These are phyloP conservation scores for Microctonus aethiopoides DNA, from an alignment of 2,888 invertebrate species.

Conservation along the genomic window DNA sequence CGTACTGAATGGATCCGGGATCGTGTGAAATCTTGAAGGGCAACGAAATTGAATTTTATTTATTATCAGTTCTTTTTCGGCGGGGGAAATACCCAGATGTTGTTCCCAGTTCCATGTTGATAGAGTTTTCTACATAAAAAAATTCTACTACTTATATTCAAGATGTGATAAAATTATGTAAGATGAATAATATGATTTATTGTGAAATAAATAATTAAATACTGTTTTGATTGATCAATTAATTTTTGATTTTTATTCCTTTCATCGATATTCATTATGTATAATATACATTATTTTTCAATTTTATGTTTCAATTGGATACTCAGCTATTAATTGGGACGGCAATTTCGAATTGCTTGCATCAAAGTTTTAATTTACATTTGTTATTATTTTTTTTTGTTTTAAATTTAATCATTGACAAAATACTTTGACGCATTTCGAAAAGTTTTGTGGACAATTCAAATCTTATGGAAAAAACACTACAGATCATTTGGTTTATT, in stretches of 20 bases:
- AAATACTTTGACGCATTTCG: background rate
- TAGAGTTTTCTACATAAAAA: too few species aligned
- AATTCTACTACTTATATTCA: too few species aligned
- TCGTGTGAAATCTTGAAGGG: too few species aligned
- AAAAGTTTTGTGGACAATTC: background rate
- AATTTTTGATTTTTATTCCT: slow-evolving; percentile 58
- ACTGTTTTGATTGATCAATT: slow-evolving; percentile 43
- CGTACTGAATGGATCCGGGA: too few species aligned
- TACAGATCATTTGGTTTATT: background rate
- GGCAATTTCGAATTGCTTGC: slow-evolving; percentile 5
- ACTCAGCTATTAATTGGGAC: slow-evolving; percentile 3
- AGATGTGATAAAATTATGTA: too few species aligned
- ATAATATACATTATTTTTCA: slow-evolving; percentile 55
- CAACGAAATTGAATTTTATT: too few species aligned
- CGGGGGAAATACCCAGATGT: too few species aligned
- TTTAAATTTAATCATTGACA: background rate
- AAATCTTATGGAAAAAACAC: background rate
- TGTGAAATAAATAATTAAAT: background rate
- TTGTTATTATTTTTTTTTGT: background rate
- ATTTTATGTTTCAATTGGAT: slow-evolving; percentile 28
- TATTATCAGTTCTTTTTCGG: too few species aligned
- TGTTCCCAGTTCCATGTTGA: too few species aligned
- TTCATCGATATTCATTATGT: slow-evolving; percentile 46
- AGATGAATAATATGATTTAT: background rate
- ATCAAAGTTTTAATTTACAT: background rate